Evolutionary conservation across 2,888 invertebrate species (phyloP).

Genomic region (Tetragonisca angustula): DNA sequence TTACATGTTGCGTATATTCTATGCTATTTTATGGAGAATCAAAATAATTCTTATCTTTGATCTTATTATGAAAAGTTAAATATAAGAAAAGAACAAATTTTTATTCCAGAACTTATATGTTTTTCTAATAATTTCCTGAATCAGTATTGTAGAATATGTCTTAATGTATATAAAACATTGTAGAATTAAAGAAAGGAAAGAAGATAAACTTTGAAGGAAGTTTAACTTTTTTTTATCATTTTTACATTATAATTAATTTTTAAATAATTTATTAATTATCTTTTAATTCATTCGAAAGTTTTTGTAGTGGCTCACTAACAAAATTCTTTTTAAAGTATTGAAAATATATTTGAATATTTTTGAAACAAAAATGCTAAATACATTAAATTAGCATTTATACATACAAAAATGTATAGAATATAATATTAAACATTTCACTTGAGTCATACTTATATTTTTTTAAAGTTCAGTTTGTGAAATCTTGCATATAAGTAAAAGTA

Average conservation of each 20-base stretch:
- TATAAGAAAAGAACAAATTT: slow-evolving; percentile 28
- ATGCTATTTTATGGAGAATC: slow-evolving; percentile 60
- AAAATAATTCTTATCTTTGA: slow-evolving; percentile 63
- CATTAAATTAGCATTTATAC: slow-evolving; percentile 31
- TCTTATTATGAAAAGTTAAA: slow-evolving; percentile 37
- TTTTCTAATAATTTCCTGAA: slow-evolving; percentile 59
- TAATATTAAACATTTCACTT: slow-evolving; percentile 17
- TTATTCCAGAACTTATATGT: slow-evolving; percentile 35
- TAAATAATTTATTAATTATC: slow-evolving; percentile 11
- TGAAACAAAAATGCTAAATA: slow-evolving; percentile 40
- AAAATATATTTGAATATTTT: slow-evolving; percentile 57
- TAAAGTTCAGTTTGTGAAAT: slow-evolving; percentile 36
- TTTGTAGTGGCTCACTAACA: slow-evolving; percentile 8
- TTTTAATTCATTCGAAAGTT: neutral
- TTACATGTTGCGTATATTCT: slow-evolving; percentile 56
- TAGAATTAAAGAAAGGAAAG: slow-evolving; percentile 43
- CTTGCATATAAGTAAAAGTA: slow-evolving; percentile 30
- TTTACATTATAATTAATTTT: slow-evolving; percentile 22
- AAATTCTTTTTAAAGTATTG: slow-evolving; percentile 43
- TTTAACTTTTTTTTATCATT: slow-evolving; percentile 43
- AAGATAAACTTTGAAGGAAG: slow-evolving; percentile 37
- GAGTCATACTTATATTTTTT: slow-evolving; percentile 36
- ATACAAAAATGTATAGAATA: slow-evolving; percentile 22
- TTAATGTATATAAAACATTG: slow-evolving; percentile 71
- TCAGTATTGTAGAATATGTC: slow-evolving; percentile 79